Base-by-base conservation (phyloP, 2,797 vertebrate species). In the Esox lucius region DNA sequence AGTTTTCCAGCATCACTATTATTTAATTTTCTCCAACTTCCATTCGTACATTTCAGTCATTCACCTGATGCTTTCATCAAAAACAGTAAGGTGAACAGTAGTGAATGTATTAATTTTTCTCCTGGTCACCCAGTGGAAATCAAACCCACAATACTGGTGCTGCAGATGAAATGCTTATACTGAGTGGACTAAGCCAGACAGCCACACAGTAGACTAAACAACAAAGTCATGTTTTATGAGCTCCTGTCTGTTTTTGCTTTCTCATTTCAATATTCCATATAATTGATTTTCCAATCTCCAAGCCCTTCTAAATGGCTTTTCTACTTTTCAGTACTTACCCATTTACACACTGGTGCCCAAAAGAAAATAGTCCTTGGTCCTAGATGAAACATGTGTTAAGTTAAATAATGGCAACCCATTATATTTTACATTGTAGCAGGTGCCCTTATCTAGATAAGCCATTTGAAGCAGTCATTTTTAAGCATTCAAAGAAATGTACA, bases 261-360 rank as follows among this genome's bases (percentile, higher is more conserved):
- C 1, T 12, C 9, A 22, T 61, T 12, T 61, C 11, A 13, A 61
- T 22, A 17, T 56, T 3, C 53, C 2, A 9, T 56, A 9, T 9
- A n/a, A 39, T 39, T 7, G 5, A 33, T 33, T 33, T 33, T 33
- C 33, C 33, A 39, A 39, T 39, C 35, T 3, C 35, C 35, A 39
- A 39, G 35, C 35, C 35, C 35, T 39, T 39, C 33, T 39, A 39
- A 39, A 39, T 39, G 35, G 4, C 35, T 12, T 61, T 22, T 0
- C 22, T 59, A 12, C 22, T 1, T 53, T 59, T 59, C 6, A 19
- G 26, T 24, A 80, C 94, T 95, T 89, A 96, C 95, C 95, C 95
- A 96, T 94, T 96, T 96, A 92, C 95, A 95, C 88, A 95, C 3
- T 66, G 96, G 96, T 75, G 96, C 95, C 96, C 96, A 96, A 92